Base-by-base conservation (phyloP, 1,140 invertebrate genomes). In the Drosophila erecta region DNA sequence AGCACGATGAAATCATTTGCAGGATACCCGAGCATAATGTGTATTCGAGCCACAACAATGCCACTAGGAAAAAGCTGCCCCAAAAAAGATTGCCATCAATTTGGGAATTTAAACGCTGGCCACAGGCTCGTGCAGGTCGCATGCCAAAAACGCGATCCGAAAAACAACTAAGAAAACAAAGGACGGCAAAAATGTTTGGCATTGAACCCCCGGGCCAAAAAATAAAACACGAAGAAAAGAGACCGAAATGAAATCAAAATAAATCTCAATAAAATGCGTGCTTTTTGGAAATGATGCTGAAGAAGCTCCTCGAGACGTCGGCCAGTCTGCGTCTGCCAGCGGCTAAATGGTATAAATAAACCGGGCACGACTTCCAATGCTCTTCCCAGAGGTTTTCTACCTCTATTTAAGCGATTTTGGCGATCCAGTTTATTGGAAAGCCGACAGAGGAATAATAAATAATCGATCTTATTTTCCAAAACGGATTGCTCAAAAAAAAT, bases 211-310 rank as follows among this genome's bases (percentile, higher is more conserved):
- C 50, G 61, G 84, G 84, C 55, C 41, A 64, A 75, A 81, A 43
- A 67, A 7, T 6, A 67, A 57, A 46, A 37, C 10, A 37, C 4
- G 11, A 56, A 10, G 66, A 66, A 61, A 46, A 55, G 7, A 58
- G 55, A 43, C 54, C 56, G 46, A 83, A 76, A 79, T 79, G 40
- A 83, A 89, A 79, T 79, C 84, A 87, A 87, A 87, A 87, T 89
- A 87, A 87, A 79, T 84, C 84, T 89, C 59, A 89, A 87, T 79
- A 89, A 83, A 89, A 89, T 89, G 72, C 84, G 84, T 87, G 83
- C 75, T 79, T 56, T 69, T 76, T 66, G 73, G 38, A 76, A 65
- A 55, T 47, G 53, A 50, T 40, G 46, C 65, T 76, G 73, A 77
- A 75, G 74, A 77, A 69, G 79, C 66, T 83, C 79, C 83, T 87